phyloP scores from a whole-genome alignment of 1,140 invertebrate species.

The Leptinotarsa texana region DNA sequence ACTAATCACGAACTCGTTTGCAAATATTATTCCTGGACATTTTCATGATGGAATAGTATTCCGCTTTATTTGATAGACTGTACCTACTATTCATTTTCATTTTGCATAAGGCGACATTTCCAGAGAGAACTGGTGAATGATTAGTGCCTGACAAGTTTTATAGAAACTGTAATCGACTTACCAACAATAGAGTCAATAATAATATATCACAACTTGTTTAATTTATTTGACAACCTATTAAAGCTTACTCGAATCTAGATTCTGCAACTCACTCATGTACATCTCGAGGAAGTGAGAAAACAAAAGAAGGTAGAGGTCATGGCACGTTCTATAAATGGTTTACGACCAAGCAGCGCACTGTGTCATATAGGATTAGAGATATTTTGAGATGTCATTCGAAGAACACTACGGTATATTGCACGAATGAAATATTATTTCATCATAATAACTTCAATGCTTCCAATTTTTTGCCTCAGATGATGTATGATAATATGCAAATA shows the following conservation, averaged over 20 bases:
- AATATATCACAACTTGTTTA: conserved; percentile 27
- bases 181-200: conserved; percentile 28
- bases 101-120: background rate
- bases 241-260: conserved; percentile 27
- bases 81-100: background rate
- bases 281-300: conserved; percentile 15
- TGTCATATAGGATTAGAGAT: conserved; percentile 12
- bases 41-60: too few relatives aligned
- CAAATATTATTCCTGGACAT: too few relatives aligned
- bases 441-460: too few relatives aligned
- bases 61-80: too few relatives aligned
- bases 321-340: conserved; percentile 10
- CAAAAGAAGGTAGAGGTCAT: conserved; percentile 8
- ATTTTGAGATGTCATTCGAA: background rate
- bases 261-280: conserved; percentile 14
- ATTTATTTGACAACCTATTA: conserved; percentile 31
- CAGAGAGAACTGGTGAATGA: background rate
- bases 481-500: too few relatives aligned
- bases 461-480: too few relatives aligned
- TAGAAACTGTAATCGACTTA: conserved; percentile 24
- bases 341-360: background rate
- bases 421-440: too few relatives aligned
- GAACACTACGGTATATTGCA: background rate
- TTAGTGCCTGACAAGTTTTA: conserved; percentile 21
- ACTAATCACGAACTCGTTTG: too few relatives aligned